Conservation (phyloP, 92 coral and sea anemone species). For the Galaxea fascicularis region DNA sequence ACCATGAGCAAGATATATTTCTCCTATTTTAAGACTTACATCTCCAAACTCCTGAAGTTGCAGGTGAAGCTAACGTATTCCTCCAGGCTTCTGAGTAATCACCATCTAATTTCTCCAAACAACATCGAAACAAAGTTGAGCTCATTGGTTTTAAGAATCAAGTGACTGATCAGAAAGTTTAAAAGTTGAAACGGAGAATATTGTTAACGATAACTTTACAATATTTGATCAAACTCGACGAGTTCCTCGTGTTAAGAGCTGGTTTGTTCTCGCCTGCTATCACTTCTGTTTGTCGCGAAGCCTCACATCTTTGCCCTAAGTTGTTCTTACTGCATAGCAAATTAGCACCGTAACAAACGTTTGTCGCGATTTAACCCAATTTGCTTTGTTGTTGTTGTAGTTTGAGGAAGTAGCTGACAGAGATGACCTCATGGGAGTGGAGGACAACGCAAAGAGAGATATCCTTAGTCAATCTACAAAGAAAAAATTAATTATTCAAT, state of each 20-base stretch:
- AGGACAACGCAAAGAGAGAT: constrained; percentile 97
- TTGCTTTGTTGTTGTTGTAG: constrained; percentile 42
- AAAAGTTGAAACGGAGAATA: no score
- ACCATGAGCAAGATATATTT: constrained; percentile 98
- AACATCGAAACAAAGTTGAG: background rate
- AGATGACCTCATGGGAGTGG: constrained; percentile 97
- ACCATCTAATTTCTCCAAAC: background rate
- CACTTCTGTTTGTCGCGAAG: no score
- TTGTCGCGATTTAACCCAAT: background rate
- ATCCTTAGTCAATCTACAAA: constrained; percentile 60
- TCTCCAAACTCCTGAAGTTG: constrained; percentile 83
- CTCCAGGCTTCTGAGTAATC: background rate
- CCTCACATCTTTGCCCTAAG: background rate
- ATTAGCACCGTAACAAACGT: background rate
- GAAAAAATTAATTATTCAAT: background rate
- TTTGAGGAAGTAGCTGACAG: constrained; percentile 94
- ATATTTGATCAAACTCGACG: no score
- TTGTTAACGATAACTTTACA: no score
- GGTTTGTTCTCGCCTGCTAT: no score
- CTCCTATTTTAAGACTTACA: constrained; percentile 94
- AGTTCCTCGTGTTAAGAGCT: no score
- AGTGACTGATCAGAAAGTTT: no score
- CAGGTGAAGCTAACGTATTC: constrained; percentile 59
- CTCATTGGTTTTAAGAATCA: no score
- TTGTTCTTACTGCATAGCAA: background rate